These are phyloP conservation scores for Drosophila niveifrons DNA, from an alignment of 2,888 invertebrate genomes.

Conservation along the genomic window DNA sequence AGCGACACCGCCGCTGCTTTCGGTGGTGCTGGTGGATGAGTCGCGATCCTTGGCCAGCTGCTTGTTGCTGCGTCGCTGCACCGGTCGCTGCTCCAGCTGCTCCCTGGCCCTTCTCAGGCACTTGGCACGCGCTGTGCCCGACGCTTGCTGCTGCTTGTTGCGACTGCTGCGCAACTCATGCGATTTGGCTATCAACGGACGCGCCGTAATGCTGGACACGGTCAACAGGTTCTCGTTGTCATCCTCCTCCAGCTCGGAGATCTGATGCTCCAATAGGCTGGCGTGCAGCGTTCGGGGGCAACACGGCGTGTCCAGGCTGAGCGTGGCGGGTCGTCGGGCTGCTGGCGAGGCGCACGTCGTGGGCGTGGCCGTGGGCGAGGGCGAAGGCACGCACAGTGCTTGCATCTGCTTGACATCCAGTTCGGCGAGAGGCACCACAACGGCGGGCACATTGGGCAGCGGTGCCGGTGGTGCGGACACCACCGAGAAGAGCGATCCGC, in stretches of 20 bases:
- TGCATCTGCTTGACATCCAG: constrained; percentile 83
- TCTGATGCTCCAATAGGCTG: constrained; percentile 86
- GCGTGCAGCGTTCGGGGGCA: constrained; percentile 84
- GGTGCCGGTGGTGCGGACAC: constrained; percentile 88
- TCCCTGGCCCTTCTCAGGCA: constrained; percentile 59
- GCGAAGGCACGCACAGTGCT: constrained; percentile 64
- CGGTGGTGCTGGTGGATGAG: constrained; percentile 79
- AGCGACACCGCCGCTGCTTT: constrained; percentile 78
- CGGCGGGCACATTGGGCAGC: constrained; percentile 74
- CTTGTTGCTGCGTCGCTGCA: constrained; percentile 55
- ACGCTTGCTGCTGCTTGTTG: constrained; percentile 66
- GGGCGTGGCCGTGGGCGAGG: constrained; percentile 45
- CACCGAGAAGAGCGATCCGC: constrained; percentile 89
- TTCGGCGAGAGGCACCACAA: constrained; percentile 85
- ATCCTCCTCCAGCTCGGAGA: constrained; percentile 87
- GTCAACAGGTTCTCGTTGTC: constrained; percentile 91
- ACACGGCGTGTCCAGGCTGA: constrained; percentile 85
- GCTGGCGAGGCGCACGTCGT: constrained; percentile 67
- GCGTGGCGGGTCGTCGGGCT: constrained; percentile 86
- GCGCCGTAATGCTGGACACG: constrained; percentile 90
- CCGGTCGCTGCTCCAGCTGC: constrained; percentile 52
- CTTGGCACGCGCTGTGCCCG: constrained; percentile 64
- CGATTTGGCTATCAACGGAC: constrained; percentile 90
- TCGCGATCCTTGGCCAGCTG: constrained; percentile 65
- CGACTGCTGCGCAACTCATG: constrained; percentile 86